Conservation (phyloP, 2,888 invertebrate genomes). For the Orthosia gothica region DNA sequence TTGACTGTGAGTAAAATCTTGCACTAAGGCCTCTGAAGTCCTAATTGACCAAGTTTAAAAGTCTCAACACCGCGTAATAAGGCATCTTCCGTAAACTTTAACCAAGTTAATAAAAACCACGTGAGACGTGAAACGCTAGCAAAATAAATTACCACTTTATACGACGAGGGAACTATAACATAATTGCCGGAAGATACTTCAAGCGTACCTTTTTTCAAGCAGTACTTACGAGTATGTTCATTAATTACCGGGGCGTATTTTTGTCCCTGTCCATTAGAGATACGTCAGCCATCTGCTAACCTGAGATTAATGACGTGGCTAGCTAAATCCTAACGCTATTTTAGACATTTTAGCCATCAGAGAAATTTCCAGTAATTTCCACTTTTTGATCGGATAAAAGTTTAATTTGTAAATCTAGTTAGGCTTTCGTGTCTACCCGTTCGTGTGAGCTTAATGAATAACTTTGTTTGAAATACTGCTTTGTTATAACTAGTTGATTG, state of each 20-base stretch:
- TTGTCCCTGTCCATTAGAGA: slow-evolving; percentile 88
- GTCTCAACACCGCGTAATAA: background rate
- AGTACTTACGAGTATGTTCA: slow-evolving; percentile 76
- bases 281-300: slow-evolving; percentile 83
- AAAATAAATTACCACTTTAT: slow-evolving; percentile 41
- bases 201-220: slow-evolving; percentile 69
- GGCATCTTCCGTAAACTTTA: background rate
- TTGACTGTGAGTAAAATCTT: no score
- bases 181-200: slow-evolving; percentile 51
- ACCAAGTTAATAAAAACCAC: background rate
- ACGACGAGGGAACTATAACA: slow-evolving; percentile 41
- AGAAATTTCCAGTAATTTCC: slow-evolving; percentile 26
- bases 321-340: slow-evolving; percentile 72
- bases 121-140: slow-evolving; percentile 5
- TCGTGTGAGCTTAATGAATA: slow-evolving; percentile 24
- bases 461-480: slow-evolving; percentile 43
- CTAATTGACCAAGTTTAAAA: background rate
- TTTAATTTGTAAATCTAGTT: slow-evolving; percentile 50
- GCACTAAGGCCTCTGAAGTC: background rate
- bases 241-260: slow-evolving; percentile 86
- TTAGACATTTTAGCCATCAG: slow-evolving; percentile 65
- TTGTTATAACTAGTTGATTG: slow-evolving; percentile 14
- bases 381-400: slow-evolving; percentile 45
- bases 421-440: slow-evolving; percentile 6
- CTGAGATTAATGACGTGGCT: slow-evolving; percentile 83